Base-by-base conservation (phyloP, 2,888 invertebrate species). In the Lasioglossum vierecki region DNA sequence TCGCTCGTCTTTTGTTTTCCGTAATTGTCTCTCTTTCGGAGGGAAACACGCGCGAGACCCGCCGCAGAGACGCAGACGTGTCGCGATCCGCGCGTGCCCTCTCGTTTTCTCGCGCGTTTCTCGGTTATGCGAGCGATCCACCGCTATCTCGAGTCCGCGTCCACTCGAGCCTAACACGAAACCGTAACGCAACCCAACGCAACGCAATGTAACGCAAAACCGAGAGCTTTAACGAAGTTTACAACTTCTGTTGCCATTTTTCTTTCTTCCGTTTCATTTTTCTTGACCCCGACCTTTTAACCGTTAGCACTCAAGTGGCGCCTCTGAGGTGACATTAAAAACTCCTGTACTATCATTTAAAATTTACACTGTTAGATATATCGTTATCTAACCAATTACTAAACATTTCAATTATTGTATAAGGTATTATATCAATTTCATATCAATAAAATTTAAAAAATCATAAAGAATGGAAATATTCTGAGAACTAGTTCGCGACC, bases 1-100 rank as follows among this genome's bases (percentile, higher is more conserved):
- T 80, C 77, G 80, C 66, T 74, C 60, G 30, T 72, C 87, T 81
- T 83, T 87, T 87, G 83, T 87, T 81, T 76, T 35, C 72, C 73
- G 46, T 79, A 87, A 87, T 87, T 87, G 74, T 74, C 41, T 79
- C 46, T 81, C 46, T 81, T 87, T 77, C 87, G 83, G 78, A 18
- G 15, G 49, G 84, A 35, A 60, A 84, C 78, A 77, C 41, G 35
- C 60, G 39, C 41, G 53, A 75, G 68, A 77, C 60, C 74, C 9
- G 39, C 49, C 11, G 11, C 49, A 57, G 70, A 41, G n/a, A n/a
- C 49, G 46, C 35, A 15, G 35, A 71, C 35, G 68, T 68, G 22
- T 44, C 75, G 53, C 8, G 53, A 22, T 41, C n/a, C 41, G 60
- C 68, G 68, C 39, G 68, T 60, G 26, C 60, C 22, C 30, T 70